These are phyloP conservation scores for Xanthia togata DNA, from an alignment of 2,888 invertebrate species.

Conservation along the genomic window DNA sequence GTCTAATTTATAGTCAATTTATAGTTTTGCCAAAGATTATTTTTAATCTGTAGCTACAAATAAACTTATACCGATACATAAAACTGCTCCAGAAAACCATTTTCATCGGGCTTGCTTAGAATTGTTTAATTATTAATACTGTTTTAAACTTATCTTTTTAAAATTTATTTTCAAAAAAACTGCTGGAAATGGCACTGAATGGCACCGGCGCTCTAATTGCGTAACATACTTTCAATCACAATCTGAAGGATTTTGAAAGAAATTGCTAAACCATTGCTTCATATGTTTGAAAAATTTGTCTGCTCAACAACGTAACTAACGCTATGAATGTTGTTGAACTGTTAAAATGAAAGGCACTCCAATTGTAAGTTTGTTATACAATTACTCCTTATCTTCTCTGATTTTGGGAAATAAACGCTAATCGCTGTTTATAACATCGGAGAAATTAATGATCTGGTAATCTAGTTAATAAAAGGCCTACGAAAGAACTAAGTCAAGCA, in stretches of 20 bases:
- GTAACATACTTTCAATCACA: too few species aligned
- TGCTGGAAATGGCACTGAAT: neutral
- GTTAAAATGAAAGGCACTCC: too few species aligned
- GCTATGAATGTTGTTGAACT: too few species aligned
- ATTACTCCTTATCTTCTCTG: too few species aligned
- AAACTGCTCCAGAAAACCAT: neutral
- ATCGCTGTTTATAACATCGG: neutral
- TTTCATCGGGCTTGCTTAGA: neutral
- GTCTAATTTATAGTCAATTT: constrained; percentile 18
- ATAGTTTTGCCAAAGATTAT: constrained; percentile 11
- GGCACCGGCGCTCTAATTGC: too few species aligned
- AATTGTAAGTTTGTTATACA: too few species aligned
- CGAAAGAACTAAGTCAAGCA: neutral
- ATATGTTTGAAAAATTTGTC: too few species aligned
- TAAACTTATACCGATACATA: neutral
- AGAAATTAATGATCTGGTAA: too few species aligned
- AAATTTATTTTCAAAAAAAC: neutral
- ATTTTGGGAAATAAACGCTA: neutral
- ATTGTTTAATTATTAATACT: neutral
- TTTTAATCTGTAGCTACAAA: neutral
- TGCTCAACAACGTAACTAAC: too few species aligned
- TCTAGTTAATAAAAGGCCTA: neutral
- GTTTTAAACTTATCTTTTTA: neutral
- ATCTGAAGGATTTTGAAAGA: too few species aligned
- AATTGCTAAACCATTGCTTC: too few species aligned